A percentile compares a stretch with the other conserved stretches of the same genome.
These are phyloP conservation scores for Napeogenes sylphis DNA, from an alignment of 2,888 invertebrate species.

Conservation along the genomic window DNA sequence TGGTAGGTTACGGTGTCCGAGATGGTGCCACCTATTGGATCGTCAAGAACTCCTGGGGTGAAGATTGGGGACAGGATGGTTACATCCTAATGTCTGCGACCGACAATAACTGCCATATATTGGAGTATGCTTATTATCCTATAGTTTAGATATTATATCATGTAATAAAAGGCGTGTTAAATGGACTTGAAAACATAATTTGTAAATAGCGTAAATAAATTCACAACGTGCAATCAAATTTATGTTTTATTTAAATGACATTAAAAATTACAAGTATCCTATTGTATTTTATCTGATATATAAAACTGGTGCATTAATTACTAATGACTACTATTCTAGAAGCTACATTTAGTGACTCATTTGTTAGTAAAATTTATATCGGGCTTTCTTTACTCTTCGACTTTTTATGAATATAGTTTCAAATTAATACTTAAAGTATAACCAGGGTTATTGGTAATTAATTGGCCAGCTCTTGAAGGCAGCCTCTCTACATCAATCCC, in stretches of 20 bases:
- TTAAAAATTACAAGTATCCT: too few species aligned
- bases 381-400: too few species aligned
- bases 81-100: constrained; percentile 41
- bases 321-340: too few species aligned
- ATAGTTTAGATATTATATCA: constrained; percentile 19
- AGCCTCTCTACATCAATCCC: too few species aligned
- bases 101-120: constrained; percentile 43
- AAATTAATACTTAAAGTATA: not conserved
- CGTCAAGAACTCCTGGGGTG: constrained; percentile 55
- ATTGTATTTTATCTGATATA: too few species aligned
- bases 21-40: constrained; percentile 49
- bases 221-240: constrained; percentile 20
- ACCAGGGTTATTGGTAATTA: too few species aligned
- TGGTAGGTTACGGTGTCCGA: constrained; percentile 47
- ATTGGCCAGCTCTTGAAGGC: too few species aligned
- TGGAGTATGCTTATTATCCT: constrained; percentile 38
- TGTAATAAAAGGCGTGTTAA: not conserved
- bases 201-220: constrained; percentile 23
- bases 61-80: constrained; percentile 49
- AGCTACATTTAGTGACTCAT: too few species aligned
- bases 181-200: constrained; percentile 2
- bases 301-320: too few species aligned
- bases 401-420: not conserved
- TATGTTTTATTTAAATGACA: constrained; percentile 3
- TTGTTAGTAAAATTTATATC: too few species aligned